Evolutionary conservation across 2,888 invertebrate genomes (phyloP).

Genomic region (Lysandra coridon): DNA sequence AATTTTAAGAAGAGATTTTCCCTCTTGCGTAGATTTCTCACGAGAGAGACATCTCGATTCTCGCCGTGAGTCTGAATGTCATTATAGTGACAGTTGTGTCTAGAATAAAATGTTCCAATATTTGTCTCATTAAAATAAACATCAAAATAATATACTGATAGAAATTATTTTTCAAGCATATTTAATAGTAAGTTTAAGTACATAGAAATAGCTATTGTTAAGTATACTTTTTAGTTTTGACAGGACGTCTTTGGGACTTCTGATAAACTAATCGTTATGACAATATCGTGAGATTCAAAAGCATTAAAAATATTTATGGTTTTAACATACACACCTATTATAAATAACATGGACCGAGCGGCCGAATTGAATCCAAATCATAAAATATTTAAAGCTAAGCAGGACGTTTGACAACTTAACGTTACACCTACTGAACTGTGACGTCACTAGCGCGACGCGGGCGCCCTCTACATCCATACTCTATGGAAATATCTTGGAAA

Average conservation of each 20-base stretch:
- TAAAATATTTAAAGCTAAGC: slow-evolving; percentile 75
- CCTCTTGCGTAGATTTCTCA: neutral
- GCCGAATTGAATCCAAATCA: slow-evolving; percentile 48
- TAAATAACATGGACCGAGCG: slow-evolving; percentile 39
- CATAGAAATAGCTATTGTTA: neutral
- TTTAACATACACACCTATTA: slow-evolving; percentile 39
- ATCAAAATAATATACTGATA: neutral
- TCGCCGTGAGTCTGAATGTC: neutral
- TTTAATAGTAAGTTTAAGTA: slow-evolving; percentile 12
- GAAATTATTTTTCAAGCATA: neutral
- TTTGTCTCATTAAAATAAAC: neutral
- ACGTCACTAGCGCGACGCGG: slow-evolving; percentile 42
- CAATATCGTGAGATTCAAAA: neutral
- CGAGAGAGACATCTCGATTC: neutral
- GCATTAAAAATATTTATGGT: slow-evolving; percentile 38
- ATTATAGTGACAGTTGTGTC: neutral
- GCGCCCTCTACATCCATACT: slow-evolving; percentile 55
- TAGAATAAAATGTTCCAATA: neutral
- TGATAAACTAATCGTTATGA: neutral
- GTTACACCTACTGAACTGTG: slow-evolving; percentile 53
- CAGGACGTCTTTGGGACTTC: neutral
- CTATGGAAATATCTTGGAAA: slow-evolving; percentile 71
- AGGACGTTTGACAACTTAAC: slow-evolving; percentile 65
- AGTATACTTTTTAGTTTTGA: neutral
- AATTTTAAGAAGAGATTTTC: neutral